Percentiles rank a stretch among this genome's conserved stretches.
Conservation (phyloP, 2,888 invertebrate genomes). For the Brachypterus glaber region DNA sequence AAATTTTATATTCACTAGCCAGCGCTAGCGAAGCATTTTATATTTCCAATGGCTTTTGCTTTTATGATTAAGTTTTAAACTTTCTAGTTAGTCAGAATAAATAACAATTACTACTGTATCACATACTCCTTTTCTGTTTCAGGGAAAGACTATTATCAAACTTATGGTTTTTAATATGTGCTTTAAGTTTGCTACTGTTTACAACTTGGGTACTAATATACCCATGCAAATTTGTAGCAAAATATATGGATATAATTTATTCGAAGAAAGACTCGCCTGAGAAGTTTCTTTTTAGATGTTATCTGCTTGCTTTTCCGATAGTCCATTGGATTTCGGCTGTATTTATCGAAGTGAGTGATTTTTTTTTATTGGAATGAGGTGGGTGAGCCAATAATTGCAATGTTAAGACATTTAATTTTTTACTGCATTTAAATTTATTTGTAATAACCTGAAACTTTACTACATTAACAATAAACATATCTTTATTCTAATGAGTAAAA, state of each 20-base stretch:
- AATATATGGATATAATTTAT: constrained; percentile 48
- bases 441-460: no score
- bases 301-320: constrained; percentile 49
- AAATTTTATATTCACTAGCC: no score
- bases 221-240: constrained; percentile 45
- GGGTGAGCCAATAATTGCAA: no score
- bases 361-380: constrained; percentile 5
- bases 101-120: no score
- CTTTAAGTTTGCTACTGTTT: constrained; percentile 47
- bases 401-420: no score
- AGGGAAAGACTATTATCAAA: constrained; percentile 58
- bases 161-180: constrained; percentile 50
- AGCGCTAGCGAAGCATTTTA: no score
- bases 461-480: no score
- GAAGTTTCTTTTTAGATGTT: constrained; percentile 44
- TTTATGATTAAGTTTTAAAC: no score
- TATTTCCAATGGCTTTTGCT: no score
- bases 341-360: constrained; percentile 50
- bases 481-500: no score
- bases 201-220: constrained; percentile 50
- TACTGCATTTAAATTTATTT: no score
- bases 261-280: constrained; percentile 37
- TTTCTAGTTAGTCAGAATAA: no score
- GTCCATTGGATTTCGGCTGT: constrained; percentile 50
- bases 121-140: constrained; percentile 20